Base-by-base conservation (phyloP, 2,113 vertebrate genomes). In the Ceyx margarethae region DNA sequence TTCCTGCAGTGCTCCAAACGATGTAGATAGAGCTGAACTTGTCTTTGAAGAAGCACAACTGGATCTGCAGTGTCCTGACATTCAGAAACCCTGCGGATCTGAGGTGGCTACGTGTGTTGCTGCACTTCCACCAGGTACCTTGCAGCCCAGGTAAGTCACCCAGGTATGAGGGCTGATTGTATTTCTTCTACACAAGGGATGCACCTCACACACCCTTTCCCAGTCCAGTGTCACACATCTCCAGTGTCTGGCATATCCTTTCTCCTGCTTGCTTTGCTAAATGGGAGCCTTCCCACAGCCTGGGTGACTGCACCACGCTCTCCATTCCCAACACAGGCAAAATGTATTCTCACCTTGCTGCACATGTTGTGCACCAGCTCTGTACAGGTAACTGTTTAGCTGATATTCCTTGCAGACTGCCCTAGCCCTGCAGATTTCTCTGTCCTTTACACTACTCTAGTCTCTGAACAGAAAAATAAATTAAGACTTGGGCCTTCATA, bases 341-440 rank as follows among this genome's bases (percentile, higher is more conserved):
- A 82, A 25, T 15, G 76, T 73, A 76, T 54, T 33, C 28, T 48
- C 40, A 53, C 29, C 35, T 73, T 53, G n/a, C 29, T 37, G 23
- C 58, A 65, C 35, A 45, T 26, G 48, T 6, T 35, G 48, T 42
- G 17, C 8, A 23, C 54, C 20, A 48, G 37, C 83, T 78, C 77
- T 76, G 33, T 26, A 85, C 22, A 68, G 3, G 3, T 9, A 77
- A 80, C 17, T 58, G 37, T 58, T 61, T 22, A 60, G 33, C 25
- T 50, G 25, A 46, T 46, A 2, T 42, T 90, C 5, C 23, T 74
- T 71, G 64, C 37, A 71, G 37, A 35, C 1, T 31, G 6, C 8
- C 4, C 0, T 6, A 45, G 35, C 5, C 23, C 71, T 71, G 64
- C 33, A 67, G 37, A 35, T 1, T 31, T 5, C 8, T 3, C 0